phyloP scores from a whole-genome alignment of 2,888 invertebrate genomes.

The Poecilobothrus nobilitatus region DNA sequence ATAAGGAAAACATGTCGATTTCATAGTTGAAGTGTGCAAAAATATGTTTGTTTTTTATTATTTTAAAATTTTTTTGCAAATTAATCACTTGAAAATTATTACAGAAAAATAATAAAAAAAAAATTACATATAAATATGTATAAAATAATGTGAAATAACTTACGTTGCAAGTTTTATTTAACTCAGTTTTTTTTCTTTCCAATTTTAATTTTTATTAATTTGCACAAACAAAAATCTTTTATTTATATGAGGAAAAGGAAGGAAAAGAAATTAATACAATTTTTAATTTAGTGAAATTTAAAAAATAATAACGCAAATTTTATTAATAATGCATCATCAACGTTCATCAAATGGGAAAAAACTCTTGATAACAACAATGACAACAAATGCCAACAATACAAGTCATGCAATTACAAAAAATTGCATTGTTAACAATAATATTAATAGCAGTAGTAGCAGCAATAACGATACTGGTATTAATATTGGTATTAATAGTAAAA shows the following conservation, averaged over 20 bases:
- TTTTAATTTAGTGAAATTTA: background rate
- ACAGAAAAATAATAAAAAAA: too few species aligned
- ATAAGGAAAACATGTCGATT: background rate
- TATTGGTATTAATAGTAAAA: background rate
- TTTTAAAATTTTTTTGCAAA: background rate
- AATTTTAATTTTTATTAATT: too few species aligned
- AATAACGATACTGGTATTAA: background rate
- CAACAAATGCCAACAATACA: background rate
- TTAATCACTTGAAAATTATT: too few species aligned
- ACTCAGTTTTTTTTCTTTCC: too few species aligned
- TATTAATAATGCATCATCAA: background rate
- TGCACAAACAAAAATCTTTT: too few species aligned
- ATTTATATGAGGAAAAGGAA: background rate
- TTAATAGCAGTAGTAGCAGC: background rate
- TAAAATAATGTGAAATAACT: background rate
- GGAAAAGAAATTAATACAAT: background rate
- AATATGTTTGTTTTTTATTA: background rate
- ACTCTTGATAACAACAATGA: background rate
- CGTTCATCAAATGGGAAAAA: slow-evolving; percentile 1
- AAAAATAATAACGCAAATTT: background rate
- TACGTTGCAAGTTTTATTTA: background rate
- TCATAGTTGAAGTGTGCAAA: background rate
- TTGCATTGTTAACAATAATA: background rate
- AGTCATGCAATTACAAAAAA: background rate
- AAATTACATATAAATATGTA: background rate